phyloP scores from a whole-genome alignment of 2,113 vertebrate genomes.

The Odontesthes bonariensis region DNA sequence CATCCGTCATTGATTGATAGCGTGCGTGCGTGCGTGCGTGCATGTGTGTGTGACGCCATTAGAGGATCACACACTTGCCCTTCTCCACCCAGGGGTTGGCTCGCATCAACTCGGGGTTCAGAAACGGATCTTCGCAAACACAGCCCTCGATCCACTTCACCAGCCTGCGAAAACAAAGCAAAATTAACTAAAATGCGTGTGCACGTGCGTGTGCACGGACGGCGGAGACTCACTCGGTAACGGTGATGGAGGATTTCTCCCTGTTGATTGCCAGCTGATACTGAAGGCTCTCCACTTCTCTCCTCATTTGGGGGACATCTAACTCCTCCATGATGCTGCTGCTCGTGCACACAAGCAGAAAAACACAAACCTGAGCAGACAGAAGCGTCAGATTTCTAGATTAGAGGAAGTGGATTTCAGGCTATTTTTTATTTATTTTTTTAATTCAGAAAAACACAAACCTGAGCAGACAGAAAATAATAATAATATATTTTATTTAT shows the following conservation, averaged over 20 bases:
- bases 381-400: not conserved
- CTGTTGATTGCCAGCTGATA: slow-evolving; percentile 95
- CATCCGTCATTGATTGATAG: slow-evolving; percentile 38
- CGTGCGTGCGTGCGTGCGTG: not conserved
- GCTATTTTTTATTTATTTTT: no score
- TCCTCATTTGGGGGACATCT: slow-evolving; percentile 94
- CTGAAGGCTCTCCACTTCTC: slow-evolving; percentile 95
- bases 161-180: slow-evolving; percentile 78
- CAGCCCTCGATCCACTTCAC: slow-evolving; percentile 95
- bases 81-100: slow-evolving; percentile 97
- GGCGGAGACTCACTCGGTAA: slow-evolving; percentile 90
- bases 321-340: slow-evolving; percentile 90
- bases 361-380: slow-evolving; percentile 1
- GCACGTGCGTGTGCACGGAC: not conserved
- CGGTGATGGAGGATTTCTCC: slow-evolving; percentile 94
- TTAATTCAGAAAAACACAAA: no score
- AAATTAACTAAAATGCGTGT: no score
- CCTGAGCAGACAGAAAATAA: no score
- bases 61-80: slow-evolving; percentile 93
- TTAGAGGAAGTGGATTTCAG: no score
- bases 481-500: no score
- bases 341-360: slow-evolving; percentile 3
- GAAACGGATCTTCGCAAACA: slow-evolving; percentile 92
- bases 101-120: slow-evolving; percentile 94
- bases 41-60: slow-evolving; percentile 47